These are phyloP conservation scores for Amblyopsis rosae DNA, from an alignment of 2,113 vertebrate genomes.

Conservation along the genomic window DNA sequence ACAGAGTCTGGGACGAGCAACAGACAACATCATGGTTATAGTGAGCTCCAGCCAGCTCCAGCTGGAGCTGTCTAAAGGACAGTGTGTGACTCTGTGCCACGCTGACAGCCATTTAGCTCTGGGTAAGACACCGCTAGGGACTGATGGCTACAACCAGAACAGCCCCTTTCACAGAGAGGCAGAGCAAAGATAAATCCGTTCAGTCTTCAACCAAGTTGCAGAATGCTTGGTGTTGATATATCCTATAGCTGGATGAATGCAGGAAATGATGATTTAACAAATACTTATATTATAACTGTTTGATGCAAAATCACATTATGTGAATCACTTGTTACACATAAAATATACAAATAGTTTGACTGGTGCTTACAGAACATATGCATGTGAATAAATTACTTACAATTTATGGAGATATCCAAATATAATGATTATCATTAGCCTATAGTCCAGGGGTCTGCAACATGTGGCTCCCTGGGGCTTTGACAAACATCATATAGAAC, in stretches of 20 bases:
- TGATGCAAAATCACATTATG: too few relatives aligned
- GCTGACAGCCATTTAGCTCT: slow-evolving; percentile 79
- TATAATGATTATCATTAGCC: too few relatives aligned
- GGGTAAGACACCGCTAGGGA: slow-evolving; percentile 78
- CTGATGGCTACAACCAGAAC: slow-evolving; percentile 62
- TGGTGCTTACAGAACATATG: not conserved
- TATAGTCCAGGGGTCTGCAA: too few relatives aligned
- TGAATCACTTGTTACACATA: too few relatives aligned
- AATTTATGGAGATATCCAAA: too few relatives aligned
- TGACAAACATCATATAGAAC: too few relatives aligned
- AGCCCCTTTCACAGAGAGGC: slow-evolving; percentile 68
- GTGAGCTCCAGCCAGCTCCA: too few relatives aligned
- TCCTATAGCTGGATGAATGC: slow-evolving; percentile 42
- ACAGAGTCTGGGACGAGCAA: too few relatives aligned
- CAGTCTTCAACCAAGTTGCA: slow-evolving; percentile 51
- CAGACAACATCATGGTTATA: too few relatives aligned
- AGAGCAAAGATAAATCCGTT: slow-evolving; percentile 65
- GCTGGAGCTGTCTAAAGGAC: slow-evolving; percentile 13
- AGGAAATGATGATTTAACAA: slow-evolving; percentile 35
- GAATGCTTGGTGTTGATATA: slow-evolving; percentile 50
- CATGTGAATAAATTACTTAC: not conserved
- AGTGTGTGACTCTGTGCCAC: slow-evolving; percentile 75
- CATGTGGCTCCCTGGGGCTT: too few relatives aligned
- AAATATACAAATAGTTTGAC: not conserved
- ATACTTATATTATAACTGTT: slow-evolving; percentile 4